phyloP scores from a whole-genome alignment of 1,140 invertebrate species.

The Brevipalpus yothersi region DNA sequence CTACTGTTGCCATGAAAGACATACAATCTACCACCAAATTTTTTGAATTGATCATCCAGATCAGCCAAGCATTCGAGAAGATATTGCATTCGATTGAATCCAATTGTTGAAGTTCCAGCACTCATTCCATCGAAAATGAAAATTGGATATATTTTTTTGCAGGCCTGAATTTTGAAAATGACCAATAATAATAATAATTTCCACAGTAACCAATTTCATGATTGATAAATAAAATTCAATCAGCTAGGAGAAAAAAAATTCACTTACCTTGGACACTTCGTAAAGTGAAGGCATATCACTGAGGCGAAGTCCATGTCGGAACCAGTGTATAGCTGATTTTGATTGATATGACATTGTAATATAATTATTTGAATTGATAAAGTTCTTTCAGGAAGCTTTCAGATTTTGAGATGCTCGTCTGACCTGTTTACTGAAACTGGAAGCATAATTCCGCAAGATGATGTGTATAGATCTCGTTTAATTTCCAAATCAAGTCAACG shows the following conservation, averaged over 20 bases:
- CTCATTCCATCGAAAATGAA: conserved; percentile 77
- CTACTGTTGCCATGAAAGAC: conserved; percentile 44
- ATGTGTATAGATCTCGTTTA: too few relatives aligned
- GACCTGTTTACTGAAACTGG: too few relatives aligned
- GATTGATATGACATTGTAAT: not conserved
- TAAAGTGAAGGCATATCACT: not conserved
- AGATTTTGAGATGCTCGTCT: too few relatives aligned
- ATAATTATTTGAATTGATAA: not conserved
- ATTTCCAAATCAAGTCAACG: too few relatives aligned
- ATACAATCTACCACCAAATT: conserved; percentile 62
- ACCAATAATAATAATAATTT: too few relatives aligned
- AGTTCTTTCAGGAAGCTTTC: too few relatives aligned
- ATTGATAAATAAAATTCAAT: too few relatives aligned
- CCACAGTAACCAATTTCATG: too few relatives aligned
- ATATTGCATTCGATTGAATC: conserved; percentile 77
- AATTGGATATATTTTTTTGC: conserved; percentile 45
- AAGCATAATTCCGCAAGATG: too few relatives aligned
- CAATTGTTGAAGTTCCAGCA: conserved; percentile 60
- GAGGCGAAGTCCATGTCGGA: not conserved
- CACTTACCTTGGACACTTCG: not conserved
- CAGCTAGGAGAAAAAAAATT: too few relatives aligned
- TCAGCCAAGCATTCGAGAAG: conserved; percentile 67
- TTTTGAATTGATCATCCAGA: conserved; percentile 46
- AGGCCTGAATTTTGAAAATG: not conserved
- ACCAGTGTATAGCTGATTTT: not conserved